phyloP scores from a whole-genome alignment of 1,140 invertebrate genomes.

The Drosophila murphyi region DNA sequence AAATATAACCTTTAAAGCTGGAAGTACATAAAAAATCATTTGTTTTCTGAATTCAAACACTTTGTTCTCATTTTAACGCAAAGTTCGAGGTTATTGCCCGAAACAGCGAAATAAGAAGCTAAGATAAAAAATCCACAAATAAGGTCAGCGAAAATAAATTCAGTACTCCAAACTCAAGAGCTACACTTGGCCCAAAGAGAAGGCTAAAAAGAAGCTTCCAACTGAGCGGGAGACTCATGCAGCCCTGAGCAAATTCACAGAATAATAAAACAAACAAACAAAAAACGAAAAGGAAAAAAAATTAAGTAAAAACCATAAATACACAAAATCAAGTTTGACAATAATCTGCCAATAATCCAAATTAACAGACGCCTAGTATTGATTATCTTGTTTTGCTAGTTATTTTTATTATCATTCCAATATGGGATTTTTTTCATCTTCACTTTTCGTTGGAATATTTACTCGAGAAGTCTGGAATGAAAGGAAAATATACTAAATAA shows the following conservation, averaged over 20 bases:
- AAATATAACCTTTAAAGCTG: neutral
- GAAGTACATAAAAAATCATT: neutral
- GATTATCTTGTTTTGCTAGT: constrained; percentile 46
- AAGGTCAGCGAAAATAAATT: constrained; percentile 59
- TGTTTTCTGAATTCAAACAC: neutral
- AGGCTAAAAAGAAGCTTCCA: constrained; percentile 4
- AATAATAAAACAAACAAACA: constrained; percentile 13
- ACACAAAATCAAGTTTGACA: constrained; percentile 37
- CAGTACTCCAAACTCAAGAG: constrained; percentile 32
- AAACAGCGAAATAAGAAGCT: constrained; percentile 9
- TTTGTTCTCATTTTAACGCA: constrained; percentile 1
- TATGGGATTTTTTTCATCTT: constrained; percentile 2
- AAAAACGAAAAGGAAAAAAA: constrained; percentile 17
- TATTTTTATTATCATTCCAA: constrained; percentile 33
- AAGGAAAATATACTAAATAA: neutral
- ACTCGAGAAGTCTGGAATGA: neutral
- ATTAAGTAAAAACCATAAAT: constrained; percentile 24
- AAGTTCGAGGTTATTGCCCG: constrained; percentile 64
- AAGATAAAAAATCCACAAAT: constrained; percentile 42
- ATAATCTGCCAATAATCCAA: constrained; percentile 38
- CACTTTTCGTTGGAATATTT: neutral
- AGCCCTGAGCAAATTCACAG: constrained; percentile 24
- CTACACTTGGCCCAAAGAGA: constrained; percentile 43
- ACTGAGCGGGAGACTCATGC: constrained; percentile 23
- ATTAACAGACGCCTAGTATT: constrained; percentile 17